phyloP scores from a whole-genome alignment of 2,113 vertebrate genomes.

The Istiophorus platypterus region DNA sequence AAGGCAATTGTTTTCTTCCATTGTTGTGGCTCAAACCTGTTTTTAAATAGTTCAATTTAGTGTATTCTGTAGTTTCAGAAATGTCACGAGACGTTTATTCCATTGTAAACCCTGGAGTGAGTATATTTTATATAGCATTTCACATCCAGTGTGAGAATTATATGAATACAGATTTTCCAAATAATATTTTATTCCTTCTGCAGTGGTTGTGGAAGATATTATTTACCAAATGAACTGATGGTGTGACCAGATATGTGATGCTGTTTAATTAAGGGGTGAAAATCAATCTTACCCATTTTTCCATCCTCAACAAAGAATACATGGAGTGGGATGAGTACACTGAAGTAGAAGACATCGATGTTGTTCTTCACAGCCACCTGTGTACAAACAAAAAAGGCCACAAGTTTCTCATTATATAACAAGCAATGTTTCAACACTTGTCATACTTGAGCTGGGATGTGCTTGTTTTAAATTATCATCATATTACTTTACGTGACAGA shows the following conservation, averaged over 20 bases:
- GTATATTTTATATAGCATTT: too few relatives aligned
- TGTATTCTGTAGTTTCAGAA: too few relatives aligned
- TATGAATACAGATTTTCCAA: background rate
- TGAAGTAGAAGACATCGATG: constrained; percentile 99
- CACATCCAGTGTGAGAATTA: too few relatives aligned
- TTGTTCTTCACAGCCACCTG: constrained; percentile 99
- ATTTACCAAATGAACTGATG: background rate
- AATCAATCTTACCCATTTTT: constrained; percentile 92
- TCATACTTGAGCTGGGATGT: background rate
- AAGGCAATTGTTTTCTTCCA: too few relatives aligned
- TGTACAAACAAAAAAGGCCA: background rate
- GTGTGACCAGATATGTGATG: background rate
- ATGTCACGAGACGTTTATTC: too few relatives aligned
- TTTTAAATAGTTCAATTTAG: too few relatives aligned
- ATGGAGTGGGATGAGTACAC: constrained; percentile 96
- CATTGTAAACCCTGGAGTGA: too few relatives aligned
- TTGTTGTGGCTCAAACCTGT: too few relatives aligned
- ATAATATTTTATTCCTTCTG: background rate
- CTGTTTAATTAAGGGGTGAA: background rate
- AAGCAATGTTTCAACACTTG: background rate
- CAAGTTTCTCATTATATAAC: background rate
- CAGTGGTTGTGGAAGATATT: background rate
- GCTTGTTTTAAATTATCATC: background rate
- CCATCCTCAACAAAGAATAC: constrained; percentile 99
- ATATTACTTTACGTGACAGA: too few relatives aligned